Conservation (phyloP, 2,888 invertebrate species). For the Sinotaia quadrata region DNA sequence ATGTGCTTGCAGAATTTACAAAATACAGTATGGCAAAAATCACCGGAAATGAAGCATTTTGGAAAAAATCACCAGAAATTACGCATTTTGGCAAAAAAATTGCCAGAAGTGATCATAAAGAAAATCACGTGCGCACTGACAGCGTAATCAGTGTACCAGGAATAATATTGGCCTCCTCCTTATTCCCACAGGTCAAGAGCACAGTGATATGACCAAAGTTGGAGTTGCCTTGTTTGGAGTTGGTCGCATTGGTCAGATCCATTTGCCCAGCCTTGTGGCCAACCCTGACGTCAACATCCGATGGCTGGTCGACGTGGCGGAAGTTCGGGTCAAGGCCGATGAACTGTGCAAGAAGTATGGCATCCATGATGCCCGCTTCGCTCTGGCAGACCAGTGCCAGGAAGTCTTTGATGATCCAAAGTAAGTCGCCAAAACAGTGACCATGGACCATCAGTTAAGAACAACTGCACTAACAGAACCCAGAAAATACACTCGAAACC, state of each 20-base stretch:
- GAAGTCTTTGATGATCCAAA: constrained; percentile 11
- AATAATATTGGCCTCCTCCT: too few species aligned
- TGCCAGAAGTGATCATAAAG: too few species aligned
- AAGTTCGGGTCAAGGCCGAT: background rate
- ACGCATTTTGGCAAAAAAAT: too few species aligned
- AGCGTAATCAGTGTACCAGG: too few species aligned
- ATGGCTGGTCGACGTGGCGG: constrained; percentile 24
- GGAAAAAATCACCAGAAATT: too few species aligned
- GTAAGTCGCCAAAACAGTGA: background rate
- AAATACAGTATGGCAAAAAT: too few species aligned
- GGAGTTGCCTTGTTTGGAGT: constrained; percentile 21
- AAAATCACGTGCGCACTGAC: too few species aligned
- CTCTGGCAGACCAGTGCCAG: background rate
- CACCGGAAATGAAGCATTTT: too few species aligned
- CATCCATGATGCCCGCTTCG: background rate
- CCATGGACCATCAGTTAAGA: background rate
- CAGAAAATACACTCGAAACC: too few species aligned
- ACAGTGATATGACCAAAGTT: background rate
- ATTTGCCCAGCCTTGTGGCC: constrained; percentile 18
- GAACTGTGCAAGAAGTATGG: constrained; percentile 10
- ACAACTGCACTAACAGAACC: too few species aligned
- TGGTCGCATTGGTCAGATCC: constrained; percentile 17
- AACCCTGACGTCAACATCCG: constrained; percentile 8
- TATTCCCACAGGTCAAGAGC: too few species aligned
- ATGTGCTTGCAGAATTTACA: too few species aligned